Base-by-base conservation (phyloP, 2,113 vertebrate genomes). In the Malurus elegans region DNA sequence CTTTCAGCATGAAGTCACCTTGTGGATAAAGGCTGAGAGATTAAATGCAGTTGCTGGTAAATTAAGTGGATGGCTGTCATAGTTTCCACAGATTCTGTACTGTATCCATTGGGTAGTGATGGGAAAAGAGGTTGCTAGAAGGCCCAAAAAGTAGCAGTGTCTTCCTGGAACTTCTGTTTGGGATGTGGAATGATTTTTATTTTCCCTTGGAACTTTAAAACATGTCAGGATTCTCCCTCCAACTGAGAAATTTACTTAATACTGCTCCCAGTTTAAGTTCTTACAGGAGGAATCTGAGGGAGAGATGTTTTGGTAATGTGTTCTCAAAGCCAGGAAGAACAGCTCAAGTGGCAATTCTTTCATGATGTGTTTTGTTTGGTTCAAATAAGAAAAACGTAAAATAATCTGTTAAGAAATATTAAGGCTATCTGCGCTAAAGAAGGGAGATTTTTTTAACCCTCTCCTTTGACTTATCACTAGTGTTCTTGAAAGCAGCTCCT, bases 71-170 rank as follows among this genome's bases (percentile, higher is more conserved):
- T 3, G 5, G 19, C 29, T 85, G 10, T 66, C 8, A 0, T 45
- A 18, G 12, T 28, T 73, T 84, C 47, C 15, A 14, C 17, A 45
- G 42, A 2, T 69, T 31, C 34, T 1, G 1, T 80, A 7, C 29
- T 3, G 3, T 1, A 0, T 60, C 47, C 13, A 3, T 32, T 28
- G 31, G 28, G 10, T 61, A 26, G 36, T 15, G 24, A 19, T 11
- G 44, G 58, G 72, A 72, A 70, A 32, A 62, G 23, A 28, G 6
- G 6, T 44, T 5, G 3, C 5, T 15, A 24, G 25, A 69, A 60
- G 36, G 29, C 34, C 15, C 17, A 44, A 24, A 34, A 47, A 74
- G 42, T 14, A 45, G 23, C 42, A 62, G 6, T 48, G 16, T 74
- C 25, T 75, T 93, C 12, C 19, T 57, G 28, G 24, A 40, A 8